Evolutionary conservation across 2,888 invertebrate species (phyloP), one percentile per base, ranked within the genome.

Genomic region (Gortyna flavago): DNA sequence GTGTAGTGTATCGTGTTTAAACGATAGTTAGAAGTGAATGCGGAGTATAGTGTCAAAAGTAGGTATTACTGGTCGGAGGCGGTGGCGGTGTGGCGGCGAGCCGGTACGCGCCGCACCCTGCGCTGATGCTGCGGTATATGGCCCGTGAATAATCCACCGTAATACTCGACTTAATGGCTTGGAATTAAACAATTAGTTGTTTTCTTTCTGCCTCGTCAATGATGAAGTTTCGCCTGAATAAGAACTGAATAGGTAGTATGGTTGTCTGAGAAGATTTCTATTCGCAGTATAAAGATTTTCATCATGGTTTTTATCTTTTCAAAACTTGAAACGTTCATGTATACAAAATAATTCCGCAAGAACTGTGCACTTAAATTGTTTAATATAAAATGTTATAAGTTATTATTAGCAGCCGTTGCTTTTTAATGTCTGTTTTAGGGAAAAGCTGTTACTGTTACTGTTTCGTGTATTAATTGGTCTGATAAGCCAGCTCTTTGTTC

Each of bases 161-260:
- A 96, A 96, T 96, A 96, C 95, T 94, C 93, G 91, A 94, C 91
- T 94, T 95, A 96, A 96, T 96, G 96, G 95, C 90, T 94, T 93
- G 96, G 96, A 96, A 96, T 95, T 96, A 95, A 96, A 95, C 95
- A 96, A 96, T 96, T 96, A 96, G 95, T 95, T 95, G 94, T 95
- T 95, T 96, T 96, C 94, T 95, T 95, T 96, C 93, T 94, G 94
- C 95, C 92, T 94, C 94, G 94, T 93, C 95, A 94, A 93, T 94
- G 94, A 94, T 93, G 91, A 89, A 95, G 92, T 90, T 88, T 87
- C 87, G 88, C 86, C 80, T 85, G 75, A 89, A 87, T 89, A 90
- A 91, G 11, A 86, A 90, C 86, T 86, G 85, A 87, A 87, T 90
- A 21, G 1, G 44, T 18, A 87, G n/a, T n/a, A 35, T 87, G 85